These are phyloP conservation scores for Nannoperca obscura DNA, from an alignment of 2,797 vertebrate species.

Conservation along the genomic window DNA sequence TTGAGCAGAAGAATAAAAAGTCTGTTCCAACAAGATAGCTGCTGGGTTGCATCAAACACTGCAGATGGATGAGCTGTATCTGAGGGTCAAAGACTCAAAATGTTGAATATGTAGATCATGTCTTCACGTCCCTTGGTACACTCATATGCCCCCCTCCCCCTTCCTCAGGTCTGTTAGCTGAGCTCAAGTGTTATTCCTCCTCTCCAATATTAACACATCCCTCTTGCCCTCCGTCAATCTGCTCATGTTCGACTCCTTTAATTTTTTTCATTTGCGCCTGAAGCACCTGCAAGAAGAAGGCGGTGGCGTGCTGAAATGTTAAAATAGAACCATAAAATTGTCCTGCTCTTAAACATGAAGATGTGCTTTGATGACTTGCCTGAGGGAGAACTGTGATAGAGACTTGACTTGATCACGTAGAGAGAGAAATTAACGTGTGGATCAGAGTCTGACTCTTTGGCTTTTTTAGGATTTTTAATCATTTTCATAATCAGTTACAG, in stretches of 20 bases:
- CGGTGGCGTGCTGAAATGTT: slow-evolving; percentile 44
- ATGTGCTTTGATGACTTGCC: slow-evolving; percentile 59
- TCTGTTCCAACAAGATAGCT: not conserved
- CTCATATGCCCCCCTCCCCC: not conserved
- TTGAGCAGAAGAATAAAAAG: slow-evolving; percentile 2
- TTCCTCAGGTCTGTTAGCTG: slow-evolving; percentile 40
- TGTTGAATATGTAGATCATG: slow-evolving; percentile 70
- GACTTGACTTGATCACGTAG: slow-evolving; percentile 30
- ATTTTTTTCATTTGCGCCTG: slow-evolving; percentile 9
- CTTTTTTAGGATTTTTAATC: slow-evolving; percentile 20
- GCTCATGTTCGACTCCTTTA: not conserved
- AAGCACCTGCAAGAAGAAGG: slow-evolving; percentile 51
- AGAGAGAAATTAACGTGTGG: slow-evolving; percentile 8
- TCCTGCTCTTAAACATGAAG: slow-evolving; percentile 62
- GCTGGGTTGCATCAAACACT: slow-evolving; percentile 4
- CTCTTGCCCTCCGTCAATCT: slow-evolving; percentile 52
- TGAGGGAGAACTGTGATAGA: slow-evolving; percentile 38
- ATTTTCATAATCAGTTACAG: not conserved
- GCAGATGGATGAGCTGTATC: slow-evolving; percentile 27
- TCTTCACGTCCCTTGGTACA: slow-evolving; percentile 50
- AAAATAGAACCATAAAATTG: slow-evolving; percentile 67
- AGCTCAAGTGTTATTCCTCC: slow-evolving; percentile 54
- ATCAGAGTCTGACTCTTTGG: not conserved
- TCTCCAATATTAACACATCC: slow-evolving; percentile 55
- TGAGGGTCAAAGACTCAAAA: slow-evolving; percentile 49